Evolutionary conservation across 2,797 vertebrate species (phyloP).

Genomic region (Masticophis lateralis): DNA sequence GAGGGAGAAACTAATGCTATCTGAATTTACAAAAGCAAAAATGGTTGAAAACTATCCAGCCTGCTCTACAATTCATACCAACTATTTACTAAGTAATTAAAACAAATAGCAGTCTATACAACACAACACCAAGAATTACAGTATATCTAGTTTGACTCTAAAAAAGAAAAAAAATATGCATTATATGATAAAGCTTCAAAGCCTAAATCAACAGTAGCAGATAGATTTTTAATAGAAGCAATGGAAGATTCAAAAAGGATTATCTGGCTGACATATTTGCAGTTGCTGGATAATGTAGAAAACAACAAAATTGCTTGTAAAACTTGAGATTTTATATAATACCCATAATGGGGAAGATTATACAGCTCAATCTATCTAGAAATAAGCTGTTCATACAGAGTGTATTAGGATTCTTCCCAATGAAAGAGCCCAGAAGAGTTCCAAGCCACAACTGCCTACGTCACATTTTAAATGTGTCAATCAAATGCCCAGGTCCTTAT

Average conservation of each 20-base stretch:
- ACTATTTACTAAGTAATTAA: background rate
- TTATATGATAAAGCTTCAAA: background rate
- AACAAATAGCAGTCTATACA: background rate
- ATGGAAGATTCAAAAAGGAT: background rate
- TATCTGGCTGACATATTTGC: background rate
- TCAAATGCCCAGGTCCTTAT: background rate
- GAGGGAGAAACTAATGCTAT: background rate
- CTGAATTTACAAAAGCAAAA: background rate
- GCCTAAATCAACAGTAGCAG: background rate
- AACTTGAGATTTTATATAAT: background rate
- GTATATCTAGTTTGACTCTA: background rate
- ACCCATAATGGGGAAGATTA: background rate
- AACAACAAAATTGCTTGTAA: background rate
- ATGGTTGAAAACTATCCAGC: background rate
- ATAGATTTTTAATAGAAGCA: background rate
- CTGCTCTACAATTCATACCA: background rate
- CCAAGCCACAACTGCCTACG: background rate
- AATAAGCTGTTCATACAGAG: background rate
- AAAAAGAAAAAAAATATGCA: background rate
- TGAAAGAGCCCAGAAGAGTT: background rate
- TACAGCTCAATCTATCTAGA: background rate
- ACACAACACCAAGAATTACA: background rate
- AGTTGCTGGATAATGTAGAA: background rate
- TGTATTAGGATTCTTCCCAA: background rate
- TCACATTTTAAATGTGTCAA: background rate